Conservation (phyloP, 2,113 vertebrate species). For the Solea senegalensis region DNA sequence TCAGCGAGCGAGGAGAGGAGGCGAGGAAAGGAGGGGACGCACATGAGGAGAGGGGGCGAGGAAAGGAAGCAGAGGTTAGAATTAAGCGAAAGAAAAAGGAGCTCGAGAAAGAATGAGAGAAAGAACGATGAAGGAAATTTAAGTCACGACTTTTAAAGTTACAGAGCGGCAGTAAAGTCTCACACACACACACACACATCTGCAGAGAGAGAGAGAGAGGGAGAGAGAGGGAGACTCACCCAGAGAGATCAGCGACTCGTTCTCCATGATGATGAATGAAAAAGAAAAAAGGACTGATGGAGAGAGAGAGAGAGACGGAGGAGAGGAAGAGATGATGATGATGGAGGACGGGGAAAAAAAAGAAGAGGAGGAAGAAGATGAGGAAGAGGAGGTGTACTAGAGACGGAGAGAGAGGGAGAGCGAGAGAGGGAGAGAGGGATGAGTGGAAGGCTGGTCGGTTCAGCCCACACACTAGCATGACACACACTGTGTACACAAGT, state of each 20-base stretch:
- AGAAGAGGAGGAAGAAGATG: slow-evolving; percentile 29
- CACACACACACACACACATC: slow-evolving; percentile 16
- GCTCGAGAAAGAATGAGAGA: slow-evolving; percentile 35
- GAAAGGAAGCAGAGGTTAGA: too few relatives aligned
- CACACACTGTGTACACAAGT: slow-evolving; percentile 54
- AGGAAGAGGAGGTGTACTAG: slow-evolving; percentile 16
- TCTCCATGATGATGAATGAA: slow-evolving; percentile 71
- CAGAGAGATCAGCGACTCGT: slow-evolving; percentile 64
- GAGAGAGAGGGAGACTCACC: slow-evolving; percentile 68
- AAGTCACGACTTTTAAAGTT: slow-evolving; percentile 63
- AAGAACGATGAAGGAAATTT: neutral
- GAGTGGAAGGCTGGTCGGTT: slow-evolving; percentile 72
- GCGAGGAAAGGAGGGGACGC: neutral
- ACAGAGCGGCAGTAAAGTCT: slow-evolving; percentile 28
- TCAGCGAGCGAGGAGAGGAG: neutral
- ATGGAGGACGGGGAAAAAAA: slow-evolving; percentile 39
- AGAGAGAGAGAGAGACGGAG: slow-evolving; percentile 18
- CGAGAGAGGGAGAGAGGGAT: slow-evolving; percentile 46
- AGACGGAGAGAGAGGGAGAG: slow-evolving; percentile 11
- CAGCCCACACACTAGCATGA: slow-evolving; percentile 77
- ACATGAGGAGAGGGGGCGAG: neutral
- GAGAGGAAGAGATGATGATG: slow-evolving; percentile 26
- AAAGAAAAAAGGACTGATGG: slow-evolving; percentile 28
- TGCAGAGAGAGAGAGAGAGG: slow-evolving; percentile 20
- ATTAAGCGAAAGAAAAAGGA: neutral